These are phyloP conservation scores for Cetoscarus ocellatus DNA, from an alignment of 2,797 vertebrate genomes.

Conservation along the genomic window DNA sequence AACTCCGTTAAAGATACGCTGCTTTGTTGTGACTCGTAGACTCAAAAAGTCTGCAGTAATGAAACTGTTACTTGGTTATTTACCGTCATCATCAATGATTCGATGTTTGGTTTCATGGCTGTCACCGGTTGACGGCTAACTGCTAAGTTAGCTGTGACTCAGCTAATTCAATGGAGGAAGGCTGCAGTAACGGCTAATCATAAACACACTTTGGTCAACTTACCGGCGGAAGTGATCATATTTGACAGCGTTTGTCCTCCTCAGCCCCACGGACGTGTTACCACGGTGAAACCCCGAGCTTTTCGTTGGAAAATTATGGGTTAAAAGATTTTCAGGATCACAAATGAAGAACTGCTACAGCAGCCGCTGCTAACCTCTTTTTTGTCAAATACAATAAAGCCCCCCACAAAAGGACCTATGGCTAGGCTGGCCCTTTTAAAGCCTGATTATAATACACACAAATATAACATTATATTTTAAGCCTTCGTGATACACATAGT, in stretches of 20 bases:
- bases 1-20: constrained; percentile 1
- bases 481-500: accelerated
- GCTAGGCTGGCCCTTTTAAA: neutral
- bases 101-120: neutral
- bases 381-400: constrained; percentile 63
- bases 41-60: accelerated
- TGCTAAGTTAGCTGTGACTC: constrained; percentile 83
- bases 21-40: too few relatives aligned
- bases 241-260: constrained; percentile 55
- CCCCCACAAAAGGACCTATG: constrained; percentile 54
- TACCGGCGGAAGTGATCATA: constrained; percentile 89
- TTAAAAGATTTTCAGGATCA: neutral
- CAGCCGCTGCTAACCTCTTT: constrained; percentile 62
- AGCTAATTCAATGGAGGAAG: constrained; percentile 84
- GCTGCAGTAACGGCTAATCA: constrained; percentile 44
- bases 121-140: constrained; percentile 3
- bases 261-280: constrained; percentile 36
- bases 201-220: constrained; percentile 45
- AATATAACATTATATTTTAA: neutral
- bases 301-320: neutral
- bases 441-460: constrained; percentile 63
- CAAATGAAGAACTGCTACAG: neutral
- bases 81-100: neutral
- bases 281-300: constrained; percentile 2
- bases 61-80: accelerated